Percentiles rank a stretch among this genome's conserved stretches.
phyloP scores from a whole-genome alignment of 2,113 vertebrate genomes.

The Eublepharis macularius region DNA sequence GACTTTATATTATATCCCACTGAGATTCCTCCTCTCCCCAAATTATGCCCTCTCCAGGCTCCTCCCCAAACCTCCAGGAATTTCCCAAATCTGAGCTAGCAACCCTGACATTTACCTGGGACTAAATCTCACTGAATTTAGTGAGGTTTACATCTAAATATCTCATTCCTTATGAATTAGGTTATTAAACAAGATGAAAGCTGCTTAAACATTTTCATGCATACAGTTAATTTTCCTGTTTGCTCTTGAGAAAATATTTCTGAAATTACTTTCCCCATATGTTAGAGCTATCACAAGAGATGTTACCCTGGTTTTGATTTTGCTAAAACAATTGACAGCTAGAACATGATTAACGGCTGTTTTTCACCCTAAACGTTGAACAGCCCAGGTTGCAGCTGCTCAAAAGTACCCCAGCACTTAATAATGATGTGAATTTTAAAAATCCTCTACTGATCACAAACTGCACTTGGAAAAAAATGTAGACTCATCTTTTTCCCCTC shows the following conservation, averaged over 20 bases:
- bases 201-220: background rate
- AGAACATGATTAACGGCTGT: background rate
- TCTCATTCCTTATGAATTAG: background rate
- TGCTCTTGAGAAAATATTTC: background rate
- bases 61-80: too few relatives aligned
- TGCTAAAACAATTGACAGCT: background rate
- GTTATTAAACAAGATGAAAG: background rate
- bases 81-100: too few relatives aligned
- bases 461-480: background rate
- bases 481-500: background rate
- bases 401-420: slow-evolving; percentile 3
- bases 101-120: too few relatives aligned
- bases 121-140: background rate
- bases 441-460: background rate
- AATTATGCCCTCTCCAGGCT: too few relatives aligned
- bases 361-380: background rate
- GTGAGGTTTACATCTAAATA: background rate
- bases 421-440: background rate
- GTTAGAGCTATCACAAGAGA: background rate
- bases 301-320: background rate
- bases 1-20: too few relatives aligned
- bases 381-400: background rate
- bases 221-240: background rate
- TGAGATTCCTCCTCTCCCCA: too few relatives aligned
- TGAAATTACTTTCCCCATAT: background rate